Base-by-base conservation (phyloP, 1,140 invertebrate genomes). In the Atta texana region DNA sequence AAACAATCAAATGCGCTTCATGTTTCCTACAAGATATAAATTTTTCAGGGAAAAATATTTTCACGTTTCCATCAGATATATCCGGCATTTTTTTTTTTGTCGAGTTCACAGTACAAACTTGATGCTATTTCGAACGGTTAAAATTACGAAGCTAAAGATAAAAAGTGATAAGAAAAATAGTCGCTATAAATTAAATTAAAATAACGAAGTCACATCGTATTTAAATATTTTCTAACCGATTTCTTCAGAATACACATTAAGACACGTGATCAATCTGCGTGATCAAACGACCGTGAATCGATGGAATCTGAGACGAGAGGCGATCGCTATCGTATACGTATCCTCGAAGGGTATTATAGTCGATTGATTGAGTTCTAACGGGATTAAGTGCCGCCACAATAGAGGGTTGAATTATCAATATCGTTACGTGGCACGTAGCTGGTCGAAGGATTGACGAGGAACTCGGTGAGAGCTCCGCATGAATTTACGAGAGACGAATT, bases 341-440 rank as follows among this genome's bases (percentile, higher is more conserved):
- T 14, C 31, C 66, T 88, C 89, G 55, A 85, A 74, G 86, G 88
- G 39, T 80, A 92, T 92, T 90, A 88, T 86, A 89, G 81, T 88
- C 69, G 88, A 85, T 74, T 87, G 87, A 82, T 88, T 75, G 49
- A 89, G 89, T 82, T 80, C 85, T 91, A 89, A 90, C 88, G 89
- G 88, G 90, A 89, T 91, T 91, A 91, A 90, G 85, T 80, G 80
- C 61, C 49, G 64, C 64, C 57, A 59, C 80, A 86, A 85, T 88
- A 80, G 66, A 24, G 88, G 80, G 76, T 57, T 87, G 76, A 78
- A 88, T 92, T 89, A 91, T 91, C 90, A 87, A 92, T 88, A 85
- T 68, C 51, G 64, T 59, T 53, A 72, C 57, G 66, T 77, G 39
- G 59, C 21, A 72, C 57, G 66, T 78, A 34, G 61, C 31, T 31